These are phyloP conservation scores for Cyphomyrmex costatus DNA, from an alignment of 1,140 invertebrate genomes.

Conservation along the genomic window DNA sequence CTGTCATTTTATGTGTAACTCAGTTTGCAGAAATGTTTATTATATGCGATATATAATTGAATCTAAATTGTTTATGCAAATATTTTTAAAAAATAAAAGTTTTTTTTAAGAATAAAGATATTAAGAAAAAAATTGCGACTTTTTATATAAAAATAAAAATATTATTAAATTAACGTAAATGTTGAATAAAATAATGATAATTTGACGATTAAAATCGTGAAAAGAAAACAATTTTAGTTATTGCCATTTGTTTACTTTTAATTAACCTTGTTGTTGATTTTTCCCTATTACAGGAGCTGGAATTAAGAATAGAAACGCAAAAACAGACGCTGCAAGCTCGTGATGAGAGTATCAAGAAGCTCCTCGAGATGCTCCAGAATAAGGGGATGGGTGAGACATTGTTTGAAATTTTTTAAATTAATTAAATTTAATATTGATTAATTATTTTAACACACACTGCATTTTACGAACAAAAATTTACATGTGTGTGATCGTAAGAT, in stretches of 20 bases:
- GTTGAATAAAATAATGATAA: neutral
- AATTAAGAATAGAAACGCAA: conserved; percentile 98
- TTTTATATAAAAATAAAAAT: too few relatives aligned
- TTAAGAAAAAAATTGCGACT: neutral
- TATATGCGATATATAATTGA: neutral
- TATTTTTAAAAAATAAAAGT: neutral
- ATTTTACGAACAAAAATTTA: neutral
- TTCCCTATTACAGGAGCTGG: conserved; percentile 92
- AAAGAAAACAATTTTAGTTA: neutral
- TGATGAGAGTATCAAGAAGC: conserved; percentile 99
- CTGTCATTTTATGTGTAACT: neutral
- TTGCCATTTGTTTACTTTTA: neutral
- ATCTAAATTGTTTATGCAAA: neutral
- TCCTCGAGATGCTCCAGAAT: conserved; percentile 99
- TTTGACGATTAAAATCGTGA: neutral
- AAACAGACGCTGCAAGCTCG: conserved; percentile 98
- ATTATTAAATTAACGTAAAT: neutral
- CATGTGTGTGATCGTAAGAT: neutral
- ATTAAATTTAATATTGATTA: conserved; percentile 6
- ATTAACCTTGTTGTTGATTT: conserved; percentile 22
- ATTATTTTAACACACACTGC: conserved; percentile 29
- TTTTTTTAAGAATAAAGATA: neutral
- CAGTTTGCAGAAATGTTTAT: neutral
- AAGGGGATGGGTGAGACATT: conserved; percentile 96
- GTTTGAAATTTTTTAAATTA: conserved; percentile 62